phyloP scores from a whole-genome alignment of 2,797 vertebrate species.

The Ciconia nigra region DNA sequence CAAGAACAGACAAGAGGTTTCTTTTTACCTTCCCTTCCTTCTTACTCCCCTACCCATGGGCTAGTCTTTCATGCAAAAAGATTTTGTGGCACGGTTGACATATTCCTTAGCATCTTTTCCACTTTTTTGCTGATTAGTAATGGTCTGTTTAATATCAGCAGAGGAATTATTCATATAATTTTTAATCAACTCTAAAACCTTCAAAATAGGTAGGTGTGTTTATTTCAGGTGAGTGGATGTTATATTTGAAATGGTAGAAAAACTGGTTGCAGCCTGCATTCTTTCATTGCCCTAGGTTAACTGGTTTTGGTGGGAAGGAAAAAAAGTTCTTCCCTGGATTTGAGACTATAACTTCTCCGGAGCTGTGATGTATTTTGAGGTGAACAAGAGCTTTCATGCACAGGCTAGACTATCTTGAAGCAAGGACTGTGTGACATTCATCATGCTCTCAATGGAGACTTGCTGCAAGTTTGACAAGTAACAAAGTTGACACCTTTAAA shows the following conservation, averaged over 20 bases:
- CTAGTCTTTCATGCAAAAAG: not conserved
- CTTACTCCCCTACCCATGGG: not conserved
- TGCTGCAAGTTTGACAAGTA: not conserved
- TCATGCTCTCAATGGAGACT: not conserved
- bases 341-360: not conserved
- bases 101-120: not conserved
- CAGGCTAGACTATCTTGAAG: not conserved
- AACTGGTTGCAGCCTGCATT: not conserved
- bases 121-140: not conserved
- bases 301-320: not conserved
- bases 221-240: not conserved
- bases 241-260: not conserved
- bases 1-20: not conserved
- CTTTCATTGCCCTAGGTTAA: not conserved
- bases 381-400: not conserved
- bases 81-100: not conserved
- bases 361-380: not conserved
- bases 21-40: not conserved
- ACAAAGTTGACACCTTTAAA: not conserved
- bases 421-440: not conserved
- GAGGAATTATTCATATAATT: not conserved
- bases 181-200: not conserved
- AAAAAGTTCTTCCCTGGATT: not conserved
- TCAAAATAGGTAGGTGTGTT: not conserved
- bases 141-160: not conserved